Evolutionary conservation across 2,113 vertebrate genomes (phyloP).

Genomic region (Neodon shergylaensis): DNA sequence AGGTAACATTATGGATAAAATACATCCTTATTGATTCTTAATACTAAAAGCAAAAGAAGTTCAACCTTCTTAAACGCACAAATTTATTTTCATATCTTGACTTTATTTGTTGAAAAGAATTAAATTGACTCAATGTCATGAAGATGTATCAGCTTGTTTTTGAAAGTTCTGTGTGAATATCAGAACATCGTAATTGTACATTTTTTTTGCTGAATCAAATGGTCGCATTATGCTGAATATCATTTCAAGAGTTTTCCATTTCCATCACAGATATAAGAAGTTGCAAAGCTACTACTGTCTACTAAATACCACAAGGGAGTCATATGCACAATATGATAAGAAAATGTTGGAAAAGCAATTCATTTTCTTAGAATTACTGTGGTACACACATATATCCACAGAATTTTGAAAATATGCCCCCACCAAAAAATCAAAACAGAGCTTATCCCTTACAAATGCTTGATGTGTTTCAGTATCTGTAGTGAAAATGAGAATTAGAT

Average conservation of each 20-base stretch:
- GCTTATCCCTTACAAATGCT: not conserved
- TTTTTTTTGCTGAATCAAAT: not conserved
- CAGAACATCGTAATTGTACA: not conserved
- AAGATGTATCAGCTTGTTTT: constrained; percentile 10
- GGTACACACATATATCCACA: not conserved
- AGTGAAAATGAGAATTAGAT: not conserved
- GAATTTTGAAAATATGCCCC: not conserved
- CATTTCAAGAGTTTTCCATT: not conserved
- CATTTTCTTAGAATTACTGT: not conserved
- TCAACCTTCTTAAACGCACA: not conserved
- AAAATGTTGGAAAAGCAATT: not conserved
- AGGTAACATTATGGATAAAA: not conserved
- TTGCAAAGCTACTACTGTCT: not conserved
- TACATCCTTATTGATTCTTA: not conserved
- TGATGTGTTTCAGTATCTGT: not conserved
- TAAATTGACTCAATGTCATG: not conserved
- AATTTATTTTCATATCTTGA: not conserved
- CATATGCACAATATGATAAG: not conserved
- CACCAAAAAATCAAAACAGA: not conserved
- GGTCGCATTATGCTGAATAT: not conserved
- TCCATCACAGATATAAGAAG: not conserved
- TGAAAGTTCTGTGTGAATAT: not conserved
- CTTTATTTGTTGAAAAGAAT: not conserved
- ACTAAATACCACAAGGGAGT: not conserved
- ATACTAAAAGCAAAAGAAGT: not conserved